Conservation (phyloP, 2,888 invertebrate species). For the Mythimna loreyi region DNA sequence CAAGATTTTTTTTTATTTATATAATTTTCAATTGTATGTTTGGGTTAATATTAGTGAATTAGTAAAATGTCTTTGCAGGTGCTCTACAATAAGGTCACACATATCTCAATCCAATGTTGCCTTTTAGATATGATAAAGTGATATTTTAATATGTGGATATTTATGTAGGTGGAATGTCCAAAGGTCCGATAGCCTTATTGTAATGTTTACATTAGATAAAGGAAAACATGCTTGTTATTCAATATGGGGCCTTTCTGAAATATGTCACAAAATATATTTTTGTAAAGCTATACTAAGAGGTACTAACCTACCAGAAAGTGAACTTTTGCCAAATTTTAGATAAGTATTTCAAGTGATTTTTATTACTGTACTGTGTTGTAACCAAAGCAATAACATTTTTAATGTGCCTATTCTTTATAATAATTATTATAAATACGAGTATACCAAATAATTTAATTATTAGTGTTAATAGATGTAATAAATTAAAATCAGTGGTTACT, state of each 20-base stretch:
- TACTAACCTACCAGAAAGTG: slow-evolving; percentile 79
- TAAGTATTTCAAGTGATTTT: slow-evolving; percentile 85
- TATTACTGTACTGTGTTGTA: slow-evolving; percentile 86
- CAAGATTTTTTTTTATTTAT: slow-evolving; percentile 80
- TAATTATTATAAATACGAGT: slow-evolving; percentile 73
- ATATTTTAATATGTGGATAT: slow-evolving; percentile 83
- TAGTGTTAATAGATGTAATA: slow-evolving; percentile 62
- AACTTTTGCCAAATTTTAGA: slow-evolving; percentile 88
- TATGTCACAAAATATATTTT: slow-evolving; percentile 83
- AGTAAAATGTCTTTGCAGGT: slow-evolving; percentile 87
- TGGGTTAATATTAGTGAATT: slow-evolving; percentile 81
- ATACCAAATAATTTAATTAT: slow-evolving; percentile 85
- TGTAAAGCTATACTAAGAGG: slow-evolving; percentile 79
- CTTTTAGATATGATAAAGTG: slow-evolving; percentile 90
- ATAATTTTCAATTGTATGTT: slow-evolving; percentile 83
- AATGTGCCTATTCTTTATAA: slow-evolving; percentile 86
- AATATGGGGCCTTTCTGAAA: slow-evolving; percentile 79
- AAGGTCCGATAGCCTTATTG: slow-evolving; percentile 83
- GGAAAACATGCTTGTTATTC: slow-evolving; percentile 71
- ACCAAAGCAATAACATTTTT: slow-evolving; percentile 89
- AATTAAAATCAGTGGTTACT: slow-evolving; percentile 53
- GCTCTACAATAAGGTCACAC: slow-evolving; percentile 87
- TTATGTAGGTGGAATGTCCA: slow-evolving; percentile 82
- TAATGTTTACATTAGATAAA: slow-evolving; percentile 86
- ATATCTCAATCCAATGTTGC: slow-evolving; percentile 90